Evolutionary conservation across 2,113 vertebrate genomes (phyloP).

Genomic region (Ahaetulla prasina): DNA sequence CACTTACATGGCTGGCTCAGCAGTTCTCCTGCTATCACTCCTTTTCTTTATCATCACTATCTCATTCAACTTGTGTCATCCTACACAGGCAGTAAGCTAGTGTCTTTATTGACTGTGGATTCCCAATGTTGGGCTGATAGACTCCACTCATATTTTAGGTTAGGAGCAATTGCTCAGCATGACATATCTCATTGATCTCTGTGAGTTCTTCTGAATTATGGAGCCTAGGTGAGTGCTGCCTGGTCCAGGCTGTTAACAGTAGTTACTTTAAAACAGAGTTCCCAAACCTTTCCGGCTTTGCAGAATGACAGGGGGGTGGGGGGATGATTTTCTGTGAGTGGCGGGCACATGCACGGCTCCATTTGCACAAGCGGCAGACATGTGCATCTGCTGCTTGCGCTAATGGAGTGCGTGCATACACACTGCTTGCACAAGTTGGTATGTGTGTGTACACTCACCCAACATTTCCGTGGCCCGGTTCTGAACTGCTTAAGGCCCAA

Average conservation of each 20-base stretch:
- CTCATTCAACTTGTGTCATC: neutral
- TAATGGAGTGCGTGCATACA: too few species aligned
- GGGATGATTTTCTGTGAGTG: neutral
- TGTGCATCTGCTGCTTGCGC: rapidly evolving
- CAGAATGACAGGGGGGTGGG: neutral
- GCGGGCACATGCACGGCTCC: too few species aligned
- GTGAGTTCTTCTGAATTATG: neutral
- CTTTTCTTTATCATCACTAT: neutral
- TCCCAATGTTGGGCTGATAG: neutral
- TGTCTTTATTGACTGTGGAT: neutral
- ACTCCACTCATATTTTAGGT: neutral
- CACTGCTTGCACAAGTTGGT: neutral
- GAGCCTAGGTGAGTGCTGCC: neutral
- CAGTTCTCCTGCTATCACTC: neutral
- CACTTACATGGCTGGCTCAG: neutral
- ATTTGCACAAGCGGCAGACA: too few species aligned
- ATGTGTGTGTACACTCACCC: neutral
- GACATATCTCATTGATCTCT: neutral
- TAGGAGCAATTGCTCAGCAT: neutral
- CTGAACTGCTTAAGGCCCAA: neutral
- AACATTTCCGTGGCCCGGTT: neutral
- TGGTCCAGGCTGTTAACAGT: neutral
- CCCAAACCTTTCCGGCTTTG: neutral
- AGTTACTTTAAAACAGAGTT: neutral
- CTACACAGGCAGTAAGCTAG: neutral